Evolutionary conservation across 1,140 invertebrate genomes (phyloP).

Genomic region (Sycophila sp.): DNA sequence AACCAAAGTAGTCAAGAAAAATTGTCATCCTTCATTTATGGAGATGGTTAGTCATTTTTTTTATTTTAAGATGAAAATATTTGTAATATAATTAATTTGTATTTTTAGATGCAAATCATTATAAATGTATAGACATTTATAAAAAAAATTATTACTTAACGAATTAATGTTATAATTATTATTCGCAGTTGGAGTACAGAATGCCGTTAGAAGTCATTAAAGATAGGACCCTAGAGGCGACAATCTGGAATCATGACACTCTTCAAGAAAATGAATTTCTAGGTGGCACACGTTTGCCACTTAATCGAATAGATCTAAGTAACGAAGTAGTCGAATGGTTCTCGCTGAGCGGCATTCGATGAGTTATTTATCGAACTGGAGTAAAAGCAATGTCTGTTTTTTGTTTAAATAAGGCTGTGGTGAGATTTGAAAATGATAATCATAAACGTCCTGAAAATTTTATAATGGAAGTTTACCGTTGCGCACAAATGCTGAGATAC

Average conservation of each 20-base stretch:
- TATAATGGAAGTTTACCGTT: not conserved
- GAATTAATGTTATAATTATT: no score
- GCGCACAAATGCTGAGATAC: slow-evolving; percentile 23
- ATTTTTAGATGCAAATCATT: not conserved
- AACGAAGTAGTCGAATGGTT: slow-evolving; percentile 85
- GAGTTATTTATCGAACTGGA: slow-evolving; percentile 10
- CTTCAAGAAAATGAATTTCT: slow-evolving; percentile 96
- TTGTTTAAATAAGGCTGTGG: slow-evolving; percentile 38
- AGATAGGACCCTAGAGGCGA: slow-evolving; percentile 83
- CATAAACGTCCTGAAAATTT: not conserved
- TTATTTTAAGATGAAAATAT: slow-evolving; percentile 15
- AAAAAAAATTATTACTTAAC: not conserved
- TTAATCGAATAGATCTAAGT: slow-evolving; percentile 76
- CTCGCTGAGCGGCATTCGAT: slow-evolving; percentile 72
- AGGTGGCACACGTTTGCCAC: slow-evolving; percentile 84
- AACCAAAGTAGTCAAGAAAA: slow-evolving; percentile 91
- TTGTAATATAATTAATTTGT: not conserved
- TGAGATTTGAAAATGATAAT: slow-evolving; percentile 20
- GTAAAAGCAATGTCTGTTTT: not conserved
- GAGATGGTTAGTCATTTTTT: slow-evolving; percentile 80
- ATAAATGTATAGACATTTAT: not conserved
- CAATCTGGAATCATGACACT: slow-evolving; percentile 94
- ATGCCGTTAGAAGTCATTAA: slow-evolving; percentile 85
- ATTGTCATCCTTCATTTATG: slow-evolving; percentile 96
- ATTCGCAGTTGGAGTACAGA: slow-evolving; percentile 84